Conservation (phyloP, 2,888 invertebrate genomes). For the Drosophila bunnanda region DNA sequence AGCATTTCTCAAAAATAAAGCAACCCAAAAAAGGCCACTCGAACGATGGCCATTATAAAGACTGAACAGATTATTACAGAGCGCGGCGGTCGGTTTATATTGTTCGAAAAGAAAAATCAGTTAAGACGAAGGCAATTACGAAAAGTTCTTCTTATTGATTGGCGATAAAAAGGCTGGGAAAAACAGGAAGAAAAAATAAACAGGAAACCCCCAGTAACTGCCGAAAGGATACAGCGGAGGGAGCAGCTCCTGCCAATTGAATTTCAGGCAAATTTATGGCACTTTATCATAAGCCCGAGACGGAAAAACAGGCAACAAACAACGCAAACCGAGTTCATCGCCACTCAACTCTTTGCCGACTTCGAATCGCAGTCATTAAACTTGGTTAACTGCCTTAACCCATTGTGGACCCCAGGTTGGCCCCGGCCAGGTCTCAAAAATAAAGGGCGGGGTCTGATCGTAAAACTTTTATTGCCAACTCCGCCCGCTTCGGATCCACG, state of each 20-base stretch:
- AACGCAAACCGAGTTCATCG: neutral
- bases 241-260: conserved; percentile 20
- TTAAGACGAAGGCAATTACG: conserved; percentile 19
- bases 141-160: conserved; percentile 31
- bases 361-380: conserved; percentile 60
- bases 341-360: conserved; percentile 17
- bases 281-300: conserved; percentile 32
- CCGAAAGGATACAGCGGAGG: neutral
- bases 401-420: conserved; percentile 39
- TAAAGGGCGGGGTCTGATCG: conserved; percentile 31
- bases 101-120: conserved; percentile 15
- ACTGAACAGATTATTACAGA: conserved; percentile 1
- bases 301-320: neutral
- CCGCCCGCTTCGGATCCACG: neutral
- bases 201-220: too few species aligned
- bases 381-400: conserved; percentile 68
- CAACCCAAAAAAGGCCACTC: neutral
- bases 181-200: too few species aligned
- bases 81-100: neutral
- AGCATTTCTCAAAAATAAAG: conserved; percentile 5
- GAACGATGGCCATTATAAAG: conserved; percentile 17
- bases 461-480: conserved; percentile 68
- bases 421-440: neutral
- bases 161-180: conserved; percentile 15
- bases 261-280: conserved; percentile 36